A percentile compares a stretch with the other conserved stretches of the same genome.
Conservation (phyloP, 2,888 invertebrate species). For the Malthinus flaveolus region DNA sequence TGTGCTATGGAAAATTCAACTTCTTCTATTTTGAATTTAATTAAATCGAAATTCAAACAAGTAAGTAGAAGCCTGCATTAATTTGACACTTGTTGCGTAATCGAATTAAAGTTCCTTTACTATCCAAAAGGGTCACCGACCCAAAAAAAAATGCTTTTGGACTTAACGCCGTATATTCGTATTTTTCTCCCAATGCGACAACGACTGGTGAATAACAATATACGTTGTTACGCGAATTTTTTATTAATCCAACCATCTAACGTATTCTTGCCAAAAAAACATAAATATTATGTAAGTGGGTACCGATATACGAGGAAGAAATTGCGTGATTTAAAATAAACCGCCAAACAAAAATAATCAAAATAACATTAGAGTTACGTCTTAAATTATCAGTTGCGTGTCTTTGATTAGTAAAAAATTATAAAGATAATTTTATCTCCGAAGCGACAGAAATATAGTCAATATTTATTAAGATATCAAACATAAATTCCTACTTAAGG, state of each 20-base stretch:
- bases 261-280: no score
- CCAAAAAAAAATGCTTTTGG: slow-evolving; percentile 14
- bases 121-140: slow-evolving; percentile 25
- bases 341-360: slow-evolving; percentile 5
- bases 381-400: slow-evolving; percentile 5
- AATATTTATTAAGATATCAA: slow-evolving; percentile 7
- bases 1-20: no score
- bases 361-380: not conserved
- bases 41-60: not conserved
- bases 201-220: slow-evolving; percentile 26
- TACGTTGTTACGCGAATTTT: not conserved
- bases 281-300: not conserved
- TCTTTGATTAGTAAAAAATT: slow-evolving; percentile 3
- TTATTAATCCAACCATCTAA: no score
- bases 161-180: slow-evolving; percentile 28
- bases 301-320: no score
- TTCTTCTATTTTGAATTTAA: no score
- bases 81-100: slow-evolving; percentile 9
- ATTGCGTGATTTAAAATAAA: not conserved
- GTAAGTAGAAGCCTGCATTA: no score
- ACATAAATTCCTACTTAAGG: not conserved
- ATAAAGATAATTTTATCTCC: not conserved
- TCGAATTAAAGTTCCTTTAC: slow-evolving; percentile 12
- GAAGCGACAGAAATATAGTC: not conserved
- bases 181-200: slow-evolving; percentile 16